phyloP scores from a whole-genome alignment of 1,140 invertebrate genomes.

The Wasmannia auropunctata region DNA sequence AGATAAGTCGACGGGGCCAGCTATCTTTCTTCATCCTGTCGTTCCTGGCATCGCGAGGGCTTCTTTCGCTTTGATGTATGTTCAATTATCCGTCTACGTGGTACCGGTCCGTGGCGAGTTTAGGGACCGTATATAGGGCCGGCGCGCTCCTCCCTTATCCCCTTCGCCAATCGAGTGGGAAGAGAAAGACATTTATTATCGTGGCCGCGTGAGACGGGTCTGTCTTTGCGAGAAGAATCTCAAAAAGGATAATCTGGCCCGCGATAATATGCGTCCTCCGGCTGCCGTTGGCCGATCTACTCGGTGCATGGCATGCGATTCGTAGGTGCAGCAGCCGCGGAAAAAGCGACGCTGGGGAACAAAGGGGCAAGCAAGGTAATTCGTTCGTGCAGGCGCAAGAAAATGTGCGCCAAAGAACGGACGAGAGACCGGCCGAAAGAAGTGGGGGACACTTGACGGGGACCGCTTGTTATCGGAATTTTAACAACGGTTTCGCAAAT shows the following conservation, averaged over 20 bases:
- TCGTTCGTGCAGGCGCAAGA: slow-evolving; percentile 55
- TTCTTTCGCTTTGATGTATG: slow-evolving; percentile 76
- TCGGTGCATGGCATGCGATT: slow-evolving; percentile 57
- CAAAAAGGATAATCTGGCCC: slow-evolving; percentile 62
- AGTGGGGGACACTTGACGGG: neutral
- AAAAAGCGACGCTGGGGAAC: slow-evolving; percentile 60
- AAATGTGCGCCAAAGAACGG: slow-evolving; percentile 42
- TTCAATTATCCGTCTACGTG: slow-evolving; percentile 77
- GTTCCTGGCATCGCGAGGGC: slow-evolving; percentile 50
- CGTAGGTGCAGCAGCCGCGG: slow-evolving; percentile 42
- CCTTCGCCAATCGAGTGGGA: neutral
- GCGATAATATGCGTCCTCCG: slow-evolving; percentile 67
- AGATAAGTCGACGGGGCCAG: slow-evolving; percentile 34
- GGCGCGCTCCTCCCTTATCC: neutral
- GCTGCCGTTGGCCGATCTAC: slow-evolving; percentile 37
- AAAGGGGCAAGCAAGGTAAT: slow-evolving; percentile 47
- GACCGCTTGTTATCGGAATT: slow-evolving; percentile 67
- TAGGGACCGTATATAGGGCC: slow-evolving; percentile 45
- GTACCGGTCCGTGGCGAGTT: slow-evolving; percentile 49
- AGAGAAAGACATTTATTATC: slow-evolving; percentile 80
- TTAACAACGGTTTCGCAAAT: slow-evolving; percentile 64
- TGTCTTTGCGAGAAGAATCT: slow-evolving; percentile 64
- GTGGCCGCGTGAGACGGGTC: slow-evolving; percentile 53
- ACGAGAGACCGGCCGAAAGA: neutral
- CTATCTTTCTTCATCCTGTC: slow-evolving; percentile 62